Base-by-base conservation (phyloP, 1,140 invertebrate species). In the Anadara kagoshimensis region DNA sequence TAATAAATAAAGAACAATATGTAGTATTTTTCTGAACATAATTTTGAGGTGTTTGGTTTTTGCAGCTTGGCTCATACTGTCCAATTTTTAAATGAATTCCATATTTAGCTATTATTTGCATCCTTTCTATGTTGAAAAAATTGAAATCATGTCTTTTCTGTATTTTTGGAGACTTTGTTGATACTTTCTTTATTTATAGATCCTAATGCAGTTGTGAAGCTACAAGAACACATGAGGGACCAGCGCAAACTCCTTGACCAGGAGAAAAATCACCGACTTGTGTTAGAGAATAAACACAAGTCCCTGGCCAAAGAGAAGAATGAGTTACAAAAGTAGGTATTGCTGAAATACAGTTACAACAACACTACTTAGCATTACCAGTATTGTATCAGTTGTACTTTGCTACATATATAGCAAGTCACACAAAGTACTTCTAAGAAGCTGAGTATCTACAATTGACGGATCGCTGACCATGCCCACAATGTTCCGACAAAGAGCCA, bases 221-320 rank as follows among this genome's bases (percentile, higher is more conserved):
- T 86, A 12, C 85, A 87, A 73, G 84, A 88, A 45, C 80, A 88
- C 67, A 67, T 85, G 43, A 72, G 82, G 43, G 85, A 88, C 53
- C 77, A 76, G 20, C 78, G 81, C 53, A 77, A 78, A 29, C 73
- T 78, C 45, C 49, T 87, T 22, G 85, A 88, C 49, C 79, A 84
- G 24, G 85, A 88, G 61, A 75, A 76, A 11, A 86, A 82, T 64
- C 78, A 80, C 57, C 76, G 81, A 59, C 75, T 78, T 14, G 69
- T 80, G 14, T 59, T 85, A 14, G 85, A 87, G 20, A 84, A 81
- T 58, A 85, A 85, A 68, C 64, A 85, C 22, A 82, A 81, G 53
- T 64, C 79, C 14, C 51, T 81, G 22, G 56, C 63, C 53, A 85
- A 85, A 59, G 86, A 86, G 61, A 85, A 80, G 68, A 71, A 69